A percentile compares a stretch with the other conserved stretches of the same genome.
Conservation (phyloP, 1,140 invertebrate species). For the Pachypsylla venusta region DNA sequence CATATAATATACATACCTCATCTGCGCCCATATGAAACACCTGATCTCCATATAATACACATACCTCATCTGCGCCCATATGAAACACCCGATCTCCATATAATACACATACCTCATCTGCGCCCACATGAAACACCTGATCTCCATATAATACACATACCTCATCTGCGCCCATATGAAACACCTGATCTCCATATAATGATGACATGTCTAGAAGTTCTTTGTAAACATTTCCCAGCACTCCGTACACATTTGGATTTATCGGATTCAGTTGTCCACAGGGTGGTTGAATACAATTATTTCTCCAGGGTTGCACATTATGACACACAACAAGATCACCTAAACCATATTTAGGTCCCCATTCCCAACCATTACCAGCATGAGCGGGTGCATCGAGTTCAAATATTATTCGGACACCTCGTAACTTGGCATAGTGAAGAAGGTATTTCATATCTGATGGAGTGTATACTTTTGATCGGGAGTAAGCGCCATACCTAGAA, state of each 20-base stretch:
- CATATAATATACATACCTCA: conserved; percentile 39
- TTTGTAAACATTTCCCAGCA: conserved; percentile 48
- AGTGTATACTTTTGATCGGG: conserved; percentile 47
- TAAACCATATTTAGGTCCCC: conserved; percentile 44
- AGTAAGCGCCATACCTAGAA: conserved; percentile 54
- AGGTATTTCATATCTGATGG: conserved; percentile 47
- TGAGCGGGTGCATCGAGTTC: conserved; percentile 77
- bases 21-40: conserved; percentile 72
- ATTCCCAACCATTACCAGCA: conserved; percentile 65
- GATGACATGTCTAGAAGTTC: conserved; percentile 48
- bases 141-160: conserved; percentile 36
- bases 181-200: conserved; percentile 35
- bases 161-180: conserved; percentile 79
- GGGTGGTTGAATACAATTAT: conserved; percentile 63
- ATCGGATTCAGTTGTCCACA: conserved; percentile 72
- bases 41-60: conserved; percentile 33
- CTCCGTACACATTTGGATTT: conserved; percentile 53
- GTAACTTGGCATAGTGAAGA: conserved; percentile 47
- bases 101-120: conserved; percentile 49
- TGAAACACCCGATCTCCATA: conserved; percentile 46
- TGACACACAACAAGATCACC: conserved; percentile 55
- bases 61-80: conserved; percentile 53
- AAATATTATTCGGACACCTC: conserved; percentile 58
- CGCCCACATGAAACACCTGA: conserved; percentile 55
- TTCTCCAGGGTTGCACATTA: conserved; percentile 53